Conservation (phyloP, 2,113 vertebrate species). For the Tichodroma muraria region DNA sequence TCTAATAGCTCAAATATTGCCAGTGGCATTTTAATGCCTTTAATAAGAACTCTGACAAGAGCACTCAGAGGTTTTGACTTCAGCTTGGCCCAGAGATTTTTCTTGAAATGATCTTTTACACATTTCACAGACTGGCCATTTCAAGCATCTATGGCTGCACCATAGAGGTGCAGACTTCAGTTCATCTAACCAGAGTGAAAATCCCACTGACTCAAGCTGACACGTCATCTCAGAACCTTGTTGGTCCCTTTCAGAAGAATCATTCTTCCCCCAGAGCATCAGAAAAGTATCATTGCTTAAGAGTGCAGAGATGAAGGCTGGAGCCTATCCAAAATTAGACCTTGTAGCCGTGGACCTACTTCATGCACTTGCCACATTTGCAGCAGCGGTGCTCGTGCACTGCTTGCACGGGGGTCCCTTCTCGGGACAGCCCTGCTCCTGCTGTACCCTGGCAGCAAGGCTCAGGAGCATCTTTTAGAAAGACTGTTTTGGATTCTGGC, state of each 20-base stretch:
- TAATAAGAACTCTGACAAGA: not conserved
- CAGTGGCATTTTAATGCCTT: not conserved
- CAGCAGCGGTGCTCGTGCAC: not conserved
- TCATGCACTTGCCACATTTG: not conserved
- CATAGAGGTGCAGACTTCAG: not conserved
- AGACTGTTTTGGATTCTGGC: not conserved
- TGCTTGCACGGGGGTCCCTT: not conserved
- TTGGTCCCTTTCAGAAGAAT: not conserved
- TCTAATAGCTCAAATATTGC: not conserved
- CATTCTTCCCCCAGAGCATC: not conserved
- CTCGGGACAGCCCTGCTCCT: not conserved
- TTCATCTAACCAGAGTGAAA: not conserved
- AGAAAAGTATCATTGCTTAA: not conserved
- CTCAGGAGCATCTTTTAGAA: not conserved
- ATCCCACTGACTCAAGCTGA: not conserved
- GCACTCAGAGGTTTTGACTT: not conserved
- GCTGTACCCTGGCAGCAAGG: not conserved
- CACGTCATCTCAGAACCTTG: not conserved
- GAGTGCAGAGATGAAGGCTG: not conserved
- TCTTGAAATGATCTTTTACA: not conserved
- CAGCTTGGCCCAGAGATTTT: not conserved
- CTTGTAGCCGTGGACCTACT: not conserved
- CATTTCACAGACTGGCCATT: not conserved
- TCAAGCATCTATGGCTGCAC: not conserved
- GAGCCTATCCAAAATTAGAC: too few species aligned